Percentiles rank a stretch among this genome's conserved stretches.
Conservation (phyloP, 2,113 vertebrate genomes). For the Meles meles region DNA sequence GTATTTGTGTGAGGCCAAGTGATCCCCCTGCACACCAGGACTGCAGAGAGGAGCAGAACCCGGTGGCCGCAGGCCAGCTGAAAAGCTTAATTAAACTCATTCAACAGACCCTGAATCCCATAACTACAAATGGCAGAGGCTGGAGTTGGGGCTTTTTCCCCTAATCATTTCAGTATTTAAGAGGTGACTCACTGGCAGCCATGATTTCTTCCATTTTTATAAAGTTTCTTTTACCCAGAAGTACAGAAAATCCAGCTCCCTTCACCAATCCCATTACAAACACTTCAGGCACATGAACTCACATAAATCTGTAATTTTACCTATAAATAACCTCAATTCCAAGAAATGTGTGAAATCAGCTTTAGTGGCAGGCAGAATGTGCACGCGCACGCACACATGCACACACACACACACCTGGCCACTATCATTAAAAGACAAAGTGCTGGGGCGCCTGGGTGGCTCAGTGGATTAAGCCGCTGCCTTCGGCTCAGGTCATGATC, state of each 20-base stretch:
- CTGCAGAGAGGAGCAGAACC: neutral
- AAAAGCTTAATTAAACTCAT: slow-evolving; percentile 47
- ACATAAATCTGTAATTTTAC: slow-evolving; percentile 32
- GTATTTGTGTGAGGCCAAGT: neutral
- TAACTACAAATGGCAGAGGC: neutral
- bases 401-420: neutral
- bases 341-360: neutral
- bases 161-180: neutral
- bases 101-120: slow-evolving; percentile 12
- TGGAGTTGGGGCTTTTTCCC: rapidly evolving
- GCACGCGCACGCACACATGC: neutral
- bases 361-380: neutral
- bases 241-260: neutral
- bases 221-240: neutral
- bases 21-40: neutral
- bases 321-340: slow-evolving; percentile 19
- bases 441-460: no score
- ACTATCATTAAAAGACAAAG: neutral
- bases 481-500: no score
- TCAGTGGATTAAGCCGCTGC: no score
- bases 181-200: neutral
- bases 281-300: neutral
- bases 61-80: neutral
- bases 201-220: neutral
- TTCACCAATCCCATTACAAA: neutral